Conservation (phyloP, 53 echinoderm and acorn worm species). For the Stichopus horrens region DNA sequence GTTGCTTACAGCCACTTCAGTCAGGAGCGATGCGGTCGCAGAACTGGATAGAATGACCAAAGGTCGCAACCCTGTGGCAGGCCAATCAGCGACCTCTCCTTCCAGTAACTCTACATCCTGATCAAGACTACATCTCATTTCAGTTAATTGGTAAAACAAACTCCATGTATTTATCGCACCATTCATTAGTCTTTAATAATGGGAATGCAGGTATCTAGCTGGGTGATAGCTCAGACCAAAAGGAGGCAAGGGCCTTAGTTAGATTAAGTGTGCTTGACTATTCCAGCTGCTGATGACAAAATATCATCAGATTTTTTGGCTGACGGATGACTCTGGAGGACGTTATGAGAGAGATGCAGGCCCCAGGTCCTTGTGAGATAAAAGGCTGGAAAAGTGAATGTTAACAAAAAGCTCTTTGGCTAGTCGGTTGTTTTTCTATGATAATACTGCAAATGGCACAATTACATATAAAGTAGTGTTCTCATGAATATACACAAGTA, state of each 20-base stretch:
- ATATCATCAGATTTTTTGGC: not conserved
- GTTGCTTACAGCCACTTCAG: constrained; percentile 62
- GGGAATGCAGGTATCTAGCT: constrained; percentile 25
- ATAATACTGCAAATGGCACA: too few relatives aligned
- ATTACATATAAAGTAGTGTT: too few relatives aligned
- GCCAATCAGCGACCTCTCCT: constrained; percentile 47
- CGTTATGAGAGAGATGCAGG: not conserved
- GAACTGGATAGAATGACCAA: constrained; percentile 95
- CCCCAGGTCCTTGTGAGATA: too few relatives aligned
- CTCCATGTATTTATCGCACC: constrained; percentile 32
- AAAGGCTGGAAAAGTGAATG: too few relatives aligned
- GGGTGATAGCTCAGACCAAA: not conserved
- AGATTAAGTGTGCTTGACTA: constrained; percentile 11
- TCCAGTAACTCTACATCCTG: constrained; percentile 55
- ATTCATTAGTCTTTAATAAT: constrained; percentile 15
- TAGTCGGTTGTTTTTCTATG: too few relatives aligned
- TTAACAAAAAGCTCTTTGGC: too few relatives aligned
- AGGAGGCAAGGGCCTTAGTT: constrained; percentile 8
- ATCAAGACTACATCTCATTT: not conserved
- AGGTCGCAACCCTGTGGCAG: constrained; percentile 77
- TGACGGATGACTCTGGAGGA: not conserved
- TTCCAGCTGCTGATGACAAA: not conserved
- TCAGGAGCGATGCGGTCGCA: constrained; percentile 93
- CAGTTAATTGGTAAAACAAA: not conserved
- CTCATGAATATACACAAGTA: too few relatives aligned